Percentiles rank a stretch among this genome's conserved stretches.
Conservation (phyloP, 1,140 invertebrate species). For the Trichomalopsis sarcophagae region DNA sequence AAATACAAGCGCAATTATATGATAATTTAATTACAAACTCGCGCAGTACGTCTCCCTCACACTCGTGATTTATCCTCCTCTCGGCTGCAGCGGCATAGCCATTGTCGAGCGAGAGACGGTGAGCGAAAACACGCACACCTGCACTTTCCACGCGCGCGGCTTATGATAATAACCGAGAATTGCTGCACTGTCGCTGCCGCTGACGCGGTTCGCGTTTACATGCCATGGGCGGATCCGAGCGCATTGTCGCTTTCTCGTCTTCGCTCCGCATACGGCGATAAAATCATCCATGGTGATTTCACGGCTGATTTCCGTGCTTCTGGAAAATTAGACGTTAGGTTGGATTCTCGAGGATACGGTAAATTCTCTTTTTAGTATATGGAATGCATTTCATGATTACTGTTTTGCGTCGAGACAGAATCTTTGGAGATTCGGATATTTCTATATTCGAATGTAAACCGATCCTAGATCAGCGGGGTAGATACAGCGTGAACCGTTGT, state of each 20-base stretch:
- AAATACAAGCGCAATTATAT: not conserved
- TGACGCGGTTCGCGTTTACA: not conserved
- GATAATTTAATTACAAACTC: constrained; percentile 24
- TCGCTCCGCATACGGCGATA: not conserved
- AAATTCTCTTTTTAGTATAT: too few species aligned
- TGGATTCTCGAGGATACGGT: not conserved
- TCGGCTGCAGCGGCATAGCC: too few species aligned
- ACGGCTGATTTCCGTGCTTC: not conserved
- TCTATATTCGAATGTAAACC: too few species aligned
- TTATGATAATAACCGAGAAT: constrained; percentile 21
- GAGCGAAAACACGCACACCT: not conserved
- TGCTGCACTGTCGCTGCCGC: not conserved
- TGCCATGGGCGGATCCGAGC: constrained; percentile 1
- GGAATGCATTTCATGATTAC: too few species aligned
- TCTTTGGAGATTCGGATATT: too few species aligned
- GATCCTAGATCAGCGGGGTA: too few species aligned
- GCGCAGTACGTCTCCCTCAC: not conserved
- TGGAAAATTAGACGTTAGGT: not conserved
- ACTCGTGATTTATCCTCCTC: constrained; percentile 2
- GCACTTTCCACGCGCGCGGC: not conserved
- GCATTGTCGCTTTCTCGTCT: not conserved
- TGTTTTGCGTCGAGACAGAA: too few species aligned
- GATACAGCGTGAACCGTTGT: too few species aligned
- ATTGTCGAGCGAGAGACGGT: not conserved
- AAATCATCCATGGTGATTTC: not conserved